Base-by-base conservation (phyloP, 2,797 vertebrate species). In the Erethizon dorsatum region DNA sequence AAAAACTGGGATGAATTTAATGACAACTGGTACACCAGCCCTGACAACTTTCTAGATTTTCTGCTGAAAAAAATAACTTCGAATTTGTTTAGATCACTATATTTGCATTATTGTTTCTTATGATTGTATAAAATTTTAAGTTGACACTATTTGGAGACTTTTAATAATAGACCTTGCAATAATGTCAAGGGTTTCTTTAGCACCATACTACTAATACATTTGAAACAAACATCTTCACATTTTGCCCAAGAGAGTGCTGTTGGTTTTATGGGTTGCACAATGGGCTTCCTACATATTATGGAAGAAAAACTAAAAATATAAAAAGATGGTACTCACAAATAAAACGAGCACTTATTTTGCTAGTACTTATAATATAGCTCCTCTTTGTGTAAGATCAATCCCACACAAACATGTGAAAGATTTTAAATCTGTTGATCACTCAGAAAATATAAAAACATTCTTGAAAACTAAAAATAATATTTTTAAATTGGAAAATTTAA, bases 381-480 rank as follows among this genome's bases (percentile, higher is more conserved):
- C 8, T 84, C 31, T 78, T 17, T 69, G 41, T 83, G 14, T 77
- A 88, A 88, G 28, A 54, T 78, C 6, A 69, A 71, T 69, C 69
- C 26, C 15, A 59, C 28, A 52, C 6, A 9, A n/a, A 3, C n/a
- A 22, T 37, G 20, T 52, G 28, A 73, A 85, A 78, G 3, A 79
- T 61, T 69, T 78, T 63, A 50, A 50, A 33, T 47, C 37, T 37
- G 45, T 47, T 20, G 45, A 10, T 83, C 8, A 65, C 33, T 92
- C 15, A 92, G 31, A 85, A 84, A 73, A 93, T 79, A 54, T 41
- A 78, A 84, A 22, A 47, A 65, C 54, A 63, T n/a, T 61, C 52
- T 89, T 83, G 15, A 59, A 84, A 89, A 78, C 10, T 50, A 45
- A 89, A 94, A 84, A 84, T 89, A 56, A 37, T 41, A 84, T 41